A percentile compares a stretch with the other conserved stretches of the same genome.
Conservation (phyloP, 2,888 invertebrate genomes). For the Pseudolycoriella hygida region DNA sequence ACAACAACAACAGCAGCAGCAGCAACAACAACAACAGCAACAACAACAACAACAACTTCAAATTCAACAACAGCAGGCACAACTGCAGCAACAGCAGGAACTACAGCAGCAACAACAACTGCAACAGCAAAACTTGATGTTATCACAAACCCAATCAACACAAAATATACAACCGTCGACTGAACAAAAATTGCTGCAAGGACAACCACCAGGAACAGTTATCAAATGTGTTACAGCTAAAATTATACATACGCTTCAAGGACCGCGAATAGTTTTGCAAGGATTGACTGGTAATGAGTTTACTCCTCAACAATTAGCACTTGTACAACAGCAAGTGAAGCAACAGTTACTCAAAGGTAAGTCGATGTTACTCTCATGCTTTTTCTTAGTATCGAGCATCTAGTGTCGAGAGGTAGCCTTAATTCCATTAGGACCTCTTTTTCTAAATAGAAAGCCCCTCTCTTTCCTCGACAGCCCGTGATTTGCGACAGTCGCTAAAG, state of each 20-base stretch:
- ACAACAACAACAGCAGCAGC: constrained; percentile 7
- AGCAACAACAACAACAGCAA: constrained; percentile 10
- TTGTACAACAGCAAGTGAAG: constrained; percentile 78
- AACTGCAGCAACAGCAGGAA: constrained; percentile 13
- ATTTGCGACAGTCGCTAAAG: no score
- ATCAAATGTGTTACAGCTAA: constrained; percentile 78
- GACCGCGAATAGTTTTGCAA: constrained; percentile 71
- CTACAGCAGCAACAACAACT: constrained; percentile 8
- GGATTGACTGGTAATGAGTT: constrained; percentile 70
- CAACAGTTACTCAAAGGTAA: constrained; percentile 72
- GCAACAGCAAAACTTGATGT: constrained; percentile 9
- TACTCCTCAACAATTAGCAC: constrained; percentile 60
- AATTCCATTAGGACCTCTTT: no score
- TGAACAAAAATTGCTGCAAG: constrained; percentile 54
- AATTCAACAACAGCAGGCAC: constrained; percentile 12
- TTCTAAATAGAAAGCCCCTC: no score
- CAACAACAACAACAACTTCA: constrained; percentile 13
- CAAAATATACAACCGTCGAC: constrained; percentile 28
- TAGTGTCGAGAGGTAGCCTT: neutral
- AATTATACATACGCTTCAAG: constrained; percentile 68
- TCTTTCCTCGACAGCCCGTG: no score
- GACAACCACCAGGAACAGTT: constrained; percentile 70
- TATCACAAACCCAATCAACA: constrained; percentile 9
- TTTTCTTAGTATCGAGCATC: no score
- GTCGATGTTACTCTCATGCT: neutral